Evolutionary conservation across 2,888 invertebrate species (phyloP), one percentile per base, ranked within the genome.

Genomic region (Calliopum simillimum): DNA sequence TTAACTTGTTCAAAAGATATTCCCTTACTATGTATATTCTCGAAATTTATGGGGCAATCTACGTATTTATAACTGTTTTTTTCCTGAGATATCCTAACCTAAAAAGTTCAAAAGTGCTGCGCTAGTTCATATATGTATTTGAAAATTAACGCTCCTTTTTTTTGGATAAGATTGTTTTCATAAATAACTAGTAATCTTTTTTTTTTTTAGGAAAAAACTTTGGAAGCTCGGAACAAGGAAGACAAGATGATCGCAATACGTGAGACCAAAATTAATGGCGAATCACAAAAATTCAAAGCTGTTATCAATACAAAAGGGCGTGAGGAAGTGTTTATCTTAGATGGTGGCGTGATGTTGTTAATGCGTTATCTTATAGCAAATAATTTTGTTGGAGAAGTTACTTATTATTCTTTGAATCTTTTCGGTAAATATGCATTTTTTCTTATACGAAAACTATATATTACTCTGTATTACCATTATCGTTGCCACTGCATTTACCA

Each of bases 331-430:
- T 80, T 85, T 16, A 70, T 85, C 1, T 73, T 82, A 8, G 84
- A 84, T 51, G 84, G 84, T 1, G 84, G 84, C 41, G 76, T 80
- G 2, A 80, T 81, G 76, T 73, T 85, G 16, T 73, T 85, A 0
- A 81, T 84, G 79, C 77, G 84, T 0, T 78, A 84, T 68, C 69
- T 85, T 33, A 74, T 83, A 5, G 73, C 80, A 12, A 77, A 79
- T 58, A 79, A 80, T 43, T 84, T 80, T 47, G 68, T 74, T 1
- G 85, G 85, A 2, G 74, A 69, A 46, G 79, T 79, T 44, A 76
- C 81, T 46, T 80, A 81, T 46, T 84, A 78, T 71, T 80, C 84
- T 0, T 79, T 84, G 79, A 82, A 81, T 61, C 65, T 85, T 1
- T 77, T 72, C 23, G 84, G 84, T 51, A 76, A 79, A 61, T 72